Evolutionary conservation across 2,113 vertebrate species (phyloP).

Genomic region (Bungarus multicinctus): DNA sequence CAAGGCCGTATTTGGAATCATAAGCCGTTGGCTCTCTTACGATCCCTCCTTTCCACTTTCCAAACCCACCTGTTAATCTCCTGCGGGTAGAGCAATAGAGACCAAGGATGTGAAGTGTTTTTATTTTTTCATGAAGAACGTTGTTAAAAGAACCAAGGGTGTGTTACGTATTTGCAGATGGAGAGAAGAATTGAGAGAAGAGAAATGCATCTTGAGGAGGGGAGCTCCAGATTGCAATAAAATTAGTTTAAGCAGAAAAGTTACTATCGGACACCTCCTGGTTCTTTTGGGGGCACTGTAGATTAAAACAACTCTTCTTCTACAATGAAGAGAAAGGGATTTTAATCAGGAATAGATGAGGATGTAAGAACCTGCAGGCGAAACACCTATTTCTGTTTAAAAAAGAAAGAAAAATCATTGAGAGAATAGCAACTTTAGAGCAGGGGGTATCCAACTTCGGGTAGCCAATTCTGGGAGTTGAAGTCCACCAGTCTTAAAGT

Average conservation of each 20-base stretch:
- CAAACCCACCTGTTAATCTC: background rate
- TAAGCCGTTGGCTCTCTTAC: background rate
- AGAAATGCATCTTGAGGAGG: background rate
- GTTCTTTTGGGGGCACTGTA: background rate
- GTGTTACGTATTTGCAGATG: background rate
- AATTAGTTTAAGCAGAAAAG: background rate
- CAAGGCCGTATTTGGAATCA: background rate
- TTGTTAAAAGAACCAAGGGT: background rate
- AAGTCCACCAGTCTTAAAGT: background rate
- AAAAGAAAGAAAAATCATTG: too few species aligned
- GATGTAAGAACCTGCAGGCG: background rate
- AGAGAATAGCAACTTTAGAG: background rate
- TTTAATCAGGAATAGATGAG: background rate
- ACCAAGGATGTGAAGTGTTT: background rate
- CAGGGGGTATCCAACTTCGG: background rate
- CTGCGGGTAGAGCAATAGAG: background rate
- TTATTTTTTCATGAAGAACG: background rate
- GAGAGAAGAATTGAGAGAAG: background rate
- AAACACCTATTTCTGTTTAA: background rate
- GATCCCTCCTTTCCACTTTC: background rate
- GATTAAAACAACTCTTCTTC: background rate
- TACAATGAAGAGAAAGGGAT: background rate
- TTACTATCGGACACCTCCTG: background rate
- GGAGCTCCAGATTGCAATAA: background rate
- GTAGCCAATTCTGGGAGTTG: background rate